Percentiles rank a stretch among this genome's conserved stretches.
phyloP scores from a whole-genome alignment of 2,888 invertebrate species.

The Cremastinae sp. region DNA sequence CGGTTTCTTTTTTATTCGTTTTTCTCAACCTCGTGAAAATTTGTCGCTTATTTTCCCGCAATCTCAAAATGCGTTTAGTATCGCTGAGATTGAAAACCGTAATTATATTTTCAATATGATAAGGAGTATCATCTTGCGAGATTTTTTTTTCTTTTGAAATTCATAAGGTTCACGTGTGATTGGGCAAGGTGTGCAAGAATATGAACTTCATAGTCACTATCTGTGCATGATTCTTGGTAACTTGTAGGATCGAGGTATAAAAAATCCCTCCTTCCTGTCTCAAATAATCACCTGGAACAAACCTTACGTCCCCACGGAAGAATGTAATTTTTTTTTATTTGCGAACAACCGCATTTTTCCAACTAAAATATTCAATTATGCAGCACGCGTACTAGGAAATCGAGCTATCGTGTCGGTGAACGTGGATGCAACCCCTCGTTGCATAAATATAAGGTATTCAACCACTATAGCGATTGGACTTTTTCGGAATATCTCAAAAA shows the following conservation, averaged over 20 bases:
- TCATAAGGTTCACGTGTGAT: background rate
- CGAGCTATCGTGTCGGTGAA: constrained; percentile 34
- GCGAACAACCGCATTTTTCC: constrained; percentile 56
- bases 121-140: background rate
- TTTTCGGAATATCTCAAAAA: background rate
- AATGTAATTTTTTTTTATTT: constrained; percentile 26
- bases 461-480: background rate
- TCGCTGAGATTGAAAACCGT: background rate
- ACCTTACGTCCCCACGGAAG: background rate
- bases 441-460: too few species aligned
- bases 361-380: constrained; percentile 59
- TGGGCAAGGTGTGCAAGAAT: background rate
- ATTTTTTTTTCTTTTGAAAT: too few species aligned
- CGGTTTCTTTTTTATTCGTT: constrained; percentile 30
- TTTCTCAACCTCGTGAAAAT: constrained; percentile 14
- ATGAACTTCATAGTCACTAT: background rate
- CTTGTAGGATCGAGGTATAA: background rate
- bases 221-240: background rate
- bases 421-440: constrained; percentile 34
- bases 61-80: background rate
- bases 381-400: constrained; percentile 53
- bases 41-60: constrained; percentile 1
- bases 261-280: too few species aligned
- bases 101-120: constrained; percentile 34
- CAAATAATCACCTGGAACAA: background rate